Conservation (phyloP, 1,140 invertebrate genomes). For the Himalopsyche phryganea region DNA sequence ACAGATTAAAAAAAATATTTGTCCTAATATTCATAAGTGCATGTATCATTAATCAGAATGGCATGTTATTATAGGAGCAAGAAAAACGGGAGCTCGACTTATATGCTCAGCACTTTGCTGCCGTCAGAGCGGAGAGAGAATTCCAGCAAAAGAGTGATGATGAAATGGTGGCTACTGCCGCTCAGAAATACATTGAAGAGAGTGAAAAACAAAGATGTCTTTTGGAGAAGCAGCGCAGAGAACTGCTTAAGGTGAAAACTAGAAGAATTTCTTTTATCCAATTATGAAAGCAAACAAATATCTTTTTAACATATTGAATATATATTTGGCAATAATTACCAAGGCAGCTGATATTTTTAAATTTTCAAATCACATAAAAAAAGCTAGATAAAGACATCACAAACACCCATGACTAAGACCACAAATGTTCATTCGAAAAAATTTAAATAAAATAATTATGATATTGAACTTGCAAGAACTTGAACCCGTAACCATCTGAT, state of each 20-base stretch:
- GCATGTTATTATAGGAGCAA: background rate
- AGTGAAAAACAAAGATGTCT: constrained; percentile 11
- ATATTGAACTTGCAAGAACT: too few species aligned
- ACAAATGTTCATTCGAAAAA: too few species aligned
- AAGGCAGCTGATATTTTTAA: too few species aligned
- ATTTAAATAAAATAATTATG: too few species aligned
- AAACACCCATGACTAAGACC: too few species aligned
- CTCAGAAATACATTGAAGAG: constrained; percentile 10
- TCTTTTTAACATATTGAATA: background rate
- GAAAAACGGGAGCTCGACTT: constrained; percentile 17
- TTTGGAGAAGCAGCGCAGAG: constrained; percentile 18
- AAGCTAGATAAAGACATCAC: too few species aligned
- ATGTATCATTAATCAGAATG: background rate
- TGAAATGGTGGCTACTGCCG: constrained; percentile 3
- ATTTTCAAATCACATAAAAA: too few species aligned
- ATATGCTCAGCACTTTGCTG: constrained; percentile 11
- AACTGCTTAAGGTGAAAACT: constrained; percentile 20
- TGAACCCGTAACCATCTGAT: too few species aligned
- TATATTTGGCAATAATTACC: too few species aligned
- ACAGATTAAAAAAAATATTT: too few species aligned
- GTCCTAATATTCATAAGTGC: too few species aligned
- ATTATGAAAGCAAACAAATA: background rate
- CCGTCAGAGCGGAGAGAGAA: constrained; percentile 10
- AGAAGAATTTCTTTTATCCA: constrained; percentile 1
- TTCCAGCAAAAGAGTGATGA: constrained; percentile 13